phyloP scores from a whole-genome alignment of 2,113 vertebrate species.

The Passer montanus region DNA sequence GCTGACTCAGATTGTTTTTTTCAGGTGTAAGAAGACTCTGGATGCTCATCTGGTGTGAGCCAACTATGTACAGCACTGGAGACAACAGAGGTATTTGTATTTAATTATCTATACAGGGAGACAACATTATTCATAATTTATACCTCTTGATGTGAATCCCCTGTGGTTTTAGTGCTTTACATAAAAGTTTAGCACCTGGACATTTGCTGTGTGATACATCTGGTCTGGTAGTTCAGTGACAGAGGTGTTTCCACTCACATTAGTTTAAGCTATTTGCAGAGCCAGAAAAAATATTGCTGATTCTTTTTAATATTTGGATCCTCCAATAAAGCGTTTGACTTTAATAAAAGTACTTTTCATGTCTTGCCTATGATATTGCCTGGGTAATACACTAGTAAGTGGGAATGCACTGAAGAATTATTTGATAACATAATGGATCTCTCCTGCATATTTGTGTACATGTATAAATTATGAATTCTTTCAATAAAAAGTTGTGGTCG shows the following conservation, averaged over 20 bases:
- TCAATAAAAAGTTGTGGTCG: background rate
- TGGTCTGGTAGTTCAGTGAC: background rate
- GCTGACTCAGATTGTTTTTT: accelerated
- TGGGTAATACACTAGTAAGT: background rate
- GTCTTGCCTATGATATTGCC: background rate
- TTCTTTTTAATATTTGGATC: background rate
- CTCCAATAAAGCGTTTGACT: background rate
- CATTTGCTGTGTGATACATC: background rate
- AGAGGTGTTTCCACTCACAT: background rate
- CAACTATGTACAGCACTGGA: background rate
- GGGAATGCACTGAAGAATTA: background rate
- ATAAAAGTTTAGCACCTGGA: background rate
- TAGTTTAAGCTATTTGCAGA: background rate
- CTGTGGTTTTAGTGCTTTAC: background rate
- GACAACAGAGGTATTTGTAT: background rate
- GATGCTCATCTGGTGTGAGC: background rate
- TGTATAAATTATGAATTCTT: background rate
- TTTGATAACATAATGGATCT: background rate
- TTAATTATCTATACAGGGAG: background rate
- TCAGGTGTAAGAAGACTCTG: background rate
- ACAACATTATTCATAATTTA: background rate
- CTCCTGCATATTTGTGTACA: background rate
- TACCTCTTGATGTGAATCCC: background rate
- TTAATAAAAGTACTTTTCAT: background rate
- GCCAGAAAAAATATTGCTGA: background rate